Conservation (phyloP, 2,113 vertebrate species). For the Anhinga anhinga region DNA sequence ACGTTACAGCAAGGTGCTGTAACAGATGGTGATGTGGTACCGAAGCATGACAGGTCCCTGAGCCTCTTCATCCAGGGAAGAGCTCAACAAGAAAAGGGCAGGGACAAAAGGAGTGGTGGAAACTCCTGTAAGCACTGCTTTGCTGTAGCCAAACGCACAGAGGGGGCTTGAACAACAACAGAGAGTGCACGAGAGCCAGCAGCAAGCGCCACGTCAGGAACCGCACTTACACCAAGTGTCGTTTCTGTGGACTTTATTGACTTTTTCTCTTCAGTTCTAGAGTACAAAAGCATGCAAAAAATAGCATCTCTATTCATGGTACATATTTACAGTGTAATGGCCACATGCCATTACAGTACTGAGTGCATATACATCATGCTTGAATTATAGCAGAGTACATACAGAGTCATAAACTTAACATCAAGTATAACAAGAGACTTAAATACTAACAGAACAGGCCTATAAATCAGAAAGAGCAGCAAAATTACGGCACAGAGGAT, state of each 20-base stretch:
- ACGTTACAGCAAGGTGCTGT: not conserved
- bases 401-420: not conserved
- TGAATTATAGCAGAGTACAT: not conserved
- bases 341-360: not conserved
- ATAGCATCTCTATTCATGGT: slow-evolving; percentile 72
- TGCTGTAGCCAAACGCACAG: not conserved
- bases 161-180: not conserved
- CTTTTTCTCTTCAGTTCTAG: slow-evolving; percentile 30
- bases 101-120: fast-evolving
- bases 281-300: slow-evolving; percentile 75
- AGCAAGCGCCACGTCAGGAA: not conserved
- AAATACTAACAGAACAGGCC: not conserved
- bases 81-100: not conserved
- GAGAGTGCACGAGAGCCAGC: not conserved
- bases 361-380: slow-evolving; percentile 59
- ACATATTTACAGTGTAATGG: slow-evolving; percentile 70
- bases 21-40: not conserved
- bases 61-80: not conserved
- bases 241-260: slow-evolving; percentile 44
- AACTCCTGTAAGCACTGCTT: not conserved
- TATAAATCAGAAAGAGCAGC: not conserved
- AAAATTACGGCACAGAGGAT: not conserved
- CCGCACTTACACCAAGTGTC: not conserved
- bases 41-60: fast-evolving
- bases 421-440: not conserved